These are phyloP conservation scores for Lucilia cuprina DNA, from an alignment of 1,140 invertebrate species.

Conservation along the genomic window DNA sequence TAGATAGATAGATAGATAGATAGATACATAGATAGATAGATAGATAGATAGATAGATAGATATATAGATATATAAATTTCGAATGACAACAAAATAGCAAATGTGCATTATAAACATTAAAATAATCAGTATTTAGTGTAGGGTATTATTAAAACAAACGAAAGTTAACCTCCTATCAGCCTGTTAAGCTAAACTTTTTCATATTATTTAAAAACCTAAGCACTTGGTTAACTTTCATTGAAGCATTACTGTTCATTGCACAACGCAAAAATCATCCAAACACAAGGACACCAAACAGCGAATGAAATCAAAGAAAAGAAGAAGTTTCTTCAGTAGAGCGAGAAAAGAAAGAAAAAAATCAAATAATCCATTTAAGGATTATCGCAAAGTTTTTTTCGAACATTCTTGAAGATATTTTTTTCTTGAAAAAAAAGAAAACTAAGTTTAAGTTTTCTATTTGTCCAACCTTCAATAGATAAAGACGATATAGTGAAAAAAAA, in stretches of 20 bases:
- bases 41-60: too few species aligned
- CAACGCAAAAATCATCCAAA: background rate
- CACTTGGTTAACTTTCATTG: slow-evolving; percentile 29
- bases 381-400: background rate
- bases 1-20: too few species aligned
- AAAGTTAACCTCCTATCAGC: background rate
- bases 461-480: background rate
- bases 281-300: background rate
- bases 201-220: slow-evolving; percentile 17
- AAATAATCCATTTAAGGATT: slow-evolving; percentile 21
- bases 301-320: background rate
- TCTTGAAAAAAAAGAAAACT: background rate
- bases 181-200: background rate
- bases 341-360: background rate
- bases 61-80: too few species aligned
- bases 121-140: too few species aligned
- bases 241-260: slow-evolving; percentile 15
- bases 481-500: background rate
- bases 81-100: too few species aligned
- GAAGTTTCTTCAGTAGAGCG: background rate
- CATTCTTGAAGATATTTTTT: background rate
- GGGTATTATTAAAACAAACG: too few species aligned
- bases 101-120: too few species aligned
- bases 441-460: background rate
- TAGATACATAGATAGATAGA: too few species aligned